These are phyloP conservation scores for Synchiropus splendidus DNA, from an alignment of 2,113 vertebrate genomes.

Conservation along the genomic window DNA sequence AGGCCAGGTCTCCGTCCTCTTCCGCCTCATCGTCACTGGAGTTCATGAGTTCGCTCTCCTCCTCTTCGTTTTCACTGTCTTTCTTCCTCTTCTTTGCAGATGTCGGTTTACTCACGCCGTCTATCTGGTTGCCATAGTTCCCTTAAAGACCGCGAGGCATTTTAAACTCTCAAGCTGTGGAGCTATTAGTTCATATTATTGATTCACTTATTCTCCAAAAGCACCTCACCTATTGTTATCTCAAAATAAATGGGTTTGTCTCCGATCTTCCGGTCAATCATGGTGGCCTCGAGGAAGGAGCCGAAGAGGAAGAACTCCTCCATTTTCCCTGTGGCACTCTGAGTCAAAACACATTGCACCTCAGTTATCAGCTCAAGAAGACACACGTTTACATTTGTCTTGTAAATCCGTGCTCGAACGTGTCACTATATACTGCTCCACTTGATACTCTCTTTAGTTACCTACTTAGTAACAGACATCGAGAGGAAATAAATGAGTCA, in stretches of 20 bases:
- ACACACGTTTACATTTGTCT: no score
- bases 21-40: constrained; percentile 84
- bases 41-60: constrained; percentile 84
- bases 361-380: no score
- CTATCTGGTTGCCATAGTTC: constrained; percentile 92
- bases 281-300: constrained; percentile 91
- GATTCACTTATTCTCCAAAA: not conserved
- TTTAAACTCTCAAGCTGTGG: not conserved
- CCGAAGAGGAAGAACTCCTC: constrained; percentile 97
- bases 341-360: not conserved
- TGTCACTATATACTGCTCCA: no score
- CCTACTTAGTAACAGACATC: no score
- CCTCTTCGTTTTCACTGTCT: constrained; percentile 73
- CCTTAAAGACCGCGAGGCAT: constrained; percentile 65
- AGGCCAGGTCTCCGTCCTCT: constrained; percentile 71
- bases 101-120: constrained; percentile 71
- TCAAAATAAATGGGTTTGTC: constrained; percentile 91
- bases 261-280: constrained; percentile 93
- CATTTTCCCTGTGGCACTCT: constrained; percentile 86
- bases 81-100: constrained; percentile 68
- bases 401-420: no score
- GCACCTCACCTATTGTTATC: constrained; percentile 82
- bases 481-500: no score
- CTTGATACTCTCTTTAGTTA: no score
- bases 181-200: not conserved